Evolutionary conservation across 2,888 invertebrate species (phyloP).

Genomic region (Clitarchus hookeri): DNA sequence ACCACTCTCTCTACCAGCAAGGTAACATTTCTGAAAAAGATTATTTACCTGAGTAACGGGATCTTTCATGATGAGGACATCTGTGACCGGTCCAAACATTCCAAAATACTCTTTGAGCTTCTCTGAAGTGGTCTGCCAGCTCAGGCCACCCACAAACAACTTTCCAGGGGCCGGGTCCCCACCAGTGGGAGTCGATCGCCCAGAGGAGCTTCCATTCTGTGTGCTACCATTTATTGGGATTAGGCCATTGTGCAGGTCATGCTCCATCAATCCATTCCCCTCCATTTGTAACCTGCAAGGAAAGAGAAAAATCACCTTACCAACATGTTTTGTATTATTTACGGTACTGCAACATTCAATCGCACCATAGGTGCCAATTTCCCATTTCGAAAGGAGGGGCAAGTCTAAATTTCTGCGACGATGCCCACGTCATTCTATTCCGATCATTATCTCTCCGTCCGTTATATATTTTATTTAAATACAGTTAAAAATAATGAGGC

Average conservation of each 20-base stretch:
- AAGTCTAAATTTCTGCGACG: too few relatives aligned
- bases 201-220: constrained; percentile 54
- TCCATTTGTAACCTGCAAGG: constrained; percentile 59
- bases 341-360: too few relatives aligned
- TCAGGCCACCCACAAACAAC: constrained; percentile 87
- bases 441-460: too few relatives aligned
- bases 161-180: constrained; percentile 80
- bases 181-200: constrained; percentile 53
- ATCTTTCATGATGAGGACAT: constrained; percentile 93
- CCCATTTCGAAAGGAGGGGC: too few relatives aligned
- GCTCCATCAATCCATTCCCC: constrained; percentile 53
- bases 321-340: not conserved
- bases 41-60: constrained; percentile 84
- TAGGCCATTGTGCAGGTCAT: constrained; percentile 55
- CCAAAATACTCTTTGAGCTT: constrained; percentile 91
- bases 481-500: too few relatives aligned
- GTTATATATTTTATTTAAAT: too few relatives aligned
- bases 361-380: too few relatives aligned
- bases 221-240: constrained; percentile 53
- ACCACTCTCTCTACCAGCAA: too few relatives aligned
- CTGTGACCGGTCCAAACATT: constrained; percentile 89
- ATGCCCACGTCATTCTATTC: too few relatives aligned
- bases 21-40: too few relatives aligned
- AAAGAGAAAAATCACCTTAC: constrained; percentile 17
- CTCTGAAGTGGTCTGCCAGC: constrained; percentile 92